Evolutionary conservation across 2,797 vertebrate species (phyloP).

Genomic region (Delichon dasypus): DNA sequence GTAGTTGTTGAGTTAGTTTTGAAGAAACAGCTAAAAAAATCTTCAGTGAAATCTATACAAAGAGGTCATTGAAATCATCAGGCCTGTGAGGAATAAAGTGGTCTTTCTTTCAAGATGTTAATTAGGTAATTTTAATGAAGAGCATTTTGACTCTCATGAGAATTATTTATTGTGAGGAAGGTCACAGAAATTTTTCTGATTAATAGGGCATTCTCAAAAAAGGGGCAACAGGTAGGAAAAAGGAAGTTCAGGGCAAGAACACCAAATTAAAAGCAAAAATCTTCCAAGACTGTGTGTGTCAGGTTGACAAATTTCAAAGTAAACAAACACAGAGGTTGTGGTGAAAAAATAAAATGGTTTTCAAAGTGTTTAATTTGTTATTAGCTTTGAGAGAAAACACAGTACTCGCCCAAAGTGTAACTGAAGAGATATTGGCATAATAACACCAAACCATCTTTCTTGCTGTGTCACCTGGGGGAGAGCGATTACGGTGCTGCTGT

Average conservation of each 20-base stretch:
- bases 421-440: not conserved
- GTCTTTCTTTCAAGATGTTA: not conserved
- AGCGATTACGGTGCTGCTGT: not conserved
- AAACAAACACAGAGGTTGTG: not conserved
- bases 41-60: not conserved
- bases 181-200: not conserved
- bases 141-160: not conserved
- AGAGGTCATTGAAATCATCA: not conserved
- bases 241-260: not conserved
- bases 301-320: not conserved
- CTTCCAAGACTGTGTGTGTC: not conserved
- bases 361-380: not conserved
- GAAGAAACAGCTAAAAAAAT: not conserved
- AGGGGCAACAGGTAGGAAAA: not conserved
- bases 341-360: conserved; percentile 19
- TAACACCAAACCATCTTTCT: not conserved
- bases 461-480: not conserved
- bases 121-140: not conserved
- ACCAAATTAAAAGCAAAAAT: not conserved
- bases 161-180: not conserved
- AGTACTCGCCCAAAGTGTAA: not conserved
- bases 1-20: not conserved
- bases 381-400: not conserved
- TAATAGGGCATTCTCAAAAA: not conserved
- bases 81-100: not conserved